phyloP scores from a whole-genome alignment of 2,797 vertebrate genomes.

The Margarornis squamiger region DNA sequence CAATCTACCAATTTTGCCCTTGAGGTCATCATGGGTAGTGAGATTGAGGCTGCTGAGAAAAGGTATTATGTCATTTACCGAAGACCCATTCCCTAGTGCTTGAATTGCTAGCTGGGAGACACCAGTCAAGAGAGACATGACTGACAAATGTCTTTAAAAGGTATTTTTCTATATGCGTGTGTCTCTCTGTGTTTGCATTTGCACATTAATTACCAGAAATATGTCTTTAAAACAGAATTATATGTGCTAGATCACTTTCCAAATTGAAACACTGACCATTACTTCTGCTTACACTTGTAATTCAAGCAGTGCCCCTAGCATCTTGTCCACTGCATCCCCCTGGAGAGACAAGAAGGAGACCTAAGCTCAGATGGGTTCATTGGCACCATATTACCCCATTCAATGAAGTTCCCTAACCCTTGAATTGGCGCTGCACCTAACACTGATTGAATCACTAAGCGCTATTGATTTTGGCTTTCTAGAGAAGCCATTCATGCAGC shows the following conservation, averaged over 20 bases:
- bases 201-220: not conserved
- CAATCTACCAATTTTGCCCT: not conserved
- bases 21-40: not conserved
- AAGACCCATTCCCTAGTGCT: not conserved
- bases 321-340: not conserved
- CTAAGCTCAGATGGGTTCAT: not conserved
- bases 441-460: constrained; percentile 21
- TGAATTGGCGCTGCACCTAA: not conserved
- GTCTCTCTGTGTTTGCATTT: not conserved
- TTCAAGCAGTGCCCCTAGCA: not conserved
- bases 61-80: not conserved
- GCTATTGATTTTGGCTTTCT: constrained; percentile 58
- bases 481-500: constrained; percentile 46
- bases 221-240: not conserved
- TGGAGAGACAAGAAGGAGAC: not conserved
- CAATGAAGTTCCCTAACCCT: not conserved
- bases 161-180: not conserved
- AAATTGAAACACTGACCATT: not conserved
- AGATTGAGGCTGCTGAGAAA: not conserved
- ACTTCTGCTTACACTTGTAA: not conserved
- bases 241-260: not conserved
- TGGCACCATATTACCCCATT: not conserved
- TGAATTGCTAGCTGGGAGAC: not conserved
- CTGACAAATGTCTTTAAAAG: not conserved
- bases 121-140: not conserved